Percentiles rank a stretch among this genome's conserved stretches.
Conservation (phyloP, 2,113 vertebrate species). For the Pyrgilauda ruficollis region DNA sequence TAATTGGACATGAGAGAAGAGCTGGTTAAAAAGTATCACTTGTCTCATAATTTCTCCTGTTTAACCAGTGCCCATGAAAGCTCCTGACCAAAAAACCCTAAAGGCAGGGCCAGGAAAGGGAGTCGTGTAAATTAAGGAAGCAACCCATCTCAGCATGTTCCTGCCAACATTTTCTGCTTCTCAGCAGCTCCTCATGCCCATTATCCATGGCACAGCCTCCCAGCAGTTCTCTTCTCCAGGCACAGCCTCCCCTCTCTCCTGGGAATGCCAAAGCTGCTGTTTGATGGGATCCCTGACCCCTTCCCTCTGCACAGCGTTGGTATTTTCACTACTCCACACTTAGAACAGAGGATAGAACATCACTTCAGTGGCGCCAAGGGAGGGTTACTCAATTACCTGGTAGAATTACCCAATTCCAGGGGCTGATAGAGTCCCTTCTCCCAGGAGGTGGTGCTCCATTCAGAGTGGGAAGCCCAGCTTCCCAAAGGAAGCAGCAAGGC, state of each 20-base stretch:
- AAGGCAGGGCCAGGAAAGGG: neutral
- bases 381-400: neutral
- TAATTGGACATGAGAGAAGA: neutral
- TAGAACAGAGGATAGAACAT: accelerated
- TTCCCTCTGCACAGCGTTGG: accelerated
- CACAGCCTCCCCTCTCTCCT: neutral
- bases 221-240: neutral
- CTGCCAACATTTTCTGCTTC: neutral
- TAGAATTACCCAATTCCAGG: accelerated
- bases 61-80: neutral
- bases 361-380: neutral
- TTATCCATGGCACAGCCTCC: neutral
- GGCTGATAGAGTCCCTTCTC: neutral
- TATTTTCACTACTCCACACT: neutral
- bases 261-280: neutral
- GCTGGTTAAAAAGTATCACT: neutral
- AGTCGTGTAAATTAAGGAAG: accelerated
- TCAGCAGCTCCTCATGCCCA: neutral
- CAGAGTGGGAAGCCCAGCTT: neutral
- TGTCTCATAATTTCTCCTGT: accelerated
- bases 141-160: neutral
- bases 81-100: neutral
- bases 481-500: neutral
- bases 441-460: neutral
- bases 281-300: neutral